A percentile compares a stretch with the other conserved stretches of the same genome.
Conservation (phyloP, 2,797 vertebrate genomes). For the Megalops cyprinoides region DNA sequence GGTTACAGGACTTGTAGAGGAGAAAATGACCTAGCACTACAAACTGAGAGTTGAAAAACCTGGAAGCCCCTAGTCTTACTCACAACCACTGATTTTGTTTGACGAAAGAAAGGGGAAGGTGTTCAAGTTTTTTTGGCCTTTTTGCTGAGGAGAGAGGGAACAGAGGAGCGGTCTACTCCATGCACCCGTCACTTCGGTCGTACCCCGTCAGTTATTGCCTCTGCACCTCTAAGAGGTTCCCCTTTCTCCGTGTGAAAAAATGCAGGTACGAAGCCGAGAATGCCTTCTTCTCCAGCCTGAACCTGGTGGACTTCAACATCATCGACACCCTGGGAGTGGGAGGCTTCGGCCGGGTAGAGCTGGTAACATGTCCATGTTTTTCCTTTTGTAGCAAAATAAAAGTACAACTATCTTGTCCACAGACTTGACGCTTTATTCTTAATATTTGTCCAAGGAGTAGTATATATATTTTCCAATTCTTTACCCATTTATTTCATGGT, state of each 20-base stretch:
- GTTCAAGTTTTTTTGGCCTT: conserved; percentile 63
- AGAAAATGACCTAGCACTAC: too few relatives aligned
- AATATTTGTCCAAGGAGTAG: too few relatives aligned
- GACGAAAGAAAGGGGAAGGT: conserved; percentile 47
- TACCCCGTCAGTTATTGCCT: conserved; percentile 70
- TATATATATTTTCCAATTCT: too few relatives aligned
- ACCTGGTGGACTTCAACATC: conserved; percentile 96
- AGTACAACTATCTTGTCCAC: too few relatives aligned
- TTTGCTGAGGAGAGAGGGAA: conserved; percentile 49
- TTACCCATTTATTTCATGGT: too few relatives aligned
- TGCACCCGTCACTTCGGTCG: conserved; percentile 46
- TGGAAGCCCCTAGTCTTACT: too few relatives aligned
- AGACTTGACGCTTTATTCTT: too few relatives aligned
- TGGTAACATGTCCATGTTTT: conserved; percentile 73
- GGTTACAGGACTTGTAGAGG: too few relatives aligned
- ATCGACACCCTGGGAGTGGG: conserved; percentile 95
- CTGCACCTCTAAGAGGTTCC: conserved; percentile 89
- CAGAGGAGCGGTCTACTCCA: conserved; percentile 56
- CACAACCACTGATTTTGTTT: not conserved
- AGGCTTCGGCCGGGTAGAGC: conserved; percentile 89
- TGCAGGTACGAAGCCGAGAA: conserved; percentile 92
- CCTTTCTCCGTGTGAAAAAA: conserved; percentile 90
- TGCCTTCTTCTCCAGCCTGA: conserved; percentile 94
- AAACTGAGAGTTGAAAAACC: too few relatives aligned
- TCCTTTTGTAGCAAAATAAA: too few relatives aligned